Conservation (phyloP, 1,140 invertebrate genomes). For the Drosophila insularis region DNA sequence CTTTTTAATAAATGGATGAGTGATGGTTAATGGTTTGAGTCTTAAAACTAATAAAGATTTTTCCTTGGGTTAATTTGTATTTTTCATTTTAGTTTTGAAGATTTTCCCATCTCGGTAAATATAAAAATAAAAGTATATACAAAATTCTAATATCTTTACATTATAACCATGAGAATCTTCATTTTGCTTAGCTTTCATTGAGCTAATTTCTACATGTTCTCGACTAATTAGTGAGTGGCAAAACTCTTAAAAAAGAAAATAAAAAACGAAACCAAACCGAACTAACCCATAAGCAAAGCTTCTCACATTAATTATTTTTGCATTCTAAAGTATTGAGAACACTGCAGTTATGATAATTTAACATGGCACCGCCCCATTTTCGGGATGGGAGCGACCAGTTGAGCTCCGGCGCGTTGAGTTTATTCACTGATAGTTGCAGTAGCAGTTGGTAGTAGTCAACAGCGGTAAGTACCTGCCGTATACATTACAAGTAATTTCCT, state of each 20-base stretch:
- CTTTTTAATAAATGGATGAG: too few species aligned
- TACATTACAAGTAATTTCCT: conserved; percentile 77
- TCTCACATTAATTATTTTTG: conserved; percentile 79
- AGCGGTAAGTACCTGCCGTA: conserved; percentile 63
- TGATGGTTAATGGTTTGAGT: too few species aligned
- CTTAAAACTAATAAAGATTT: too few species aligned
- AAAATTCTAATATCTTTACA: too few species aligned
- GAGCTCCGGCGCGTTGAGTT: background rate
- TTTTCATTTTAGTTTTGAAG: background rate
- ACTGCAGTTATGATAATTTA: conserved; percentile 71
- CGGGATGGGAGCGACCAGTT: conserved; percentile 5
- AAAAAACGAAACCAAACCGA: conserved; percentile 23
- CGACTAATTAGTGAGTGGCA: conserved; percentile 56
- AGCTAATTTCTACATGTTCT: conserved; percentile 52
- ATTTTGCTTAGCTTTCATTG: conserved; percentile 64
- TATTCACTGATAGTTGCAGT: background rate
- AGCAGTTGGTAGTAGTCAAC: conserved; percentile 29
- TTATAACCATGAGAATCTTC: conserved; percentile 54
- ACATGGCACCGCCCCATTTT: conserved; percentile 10
- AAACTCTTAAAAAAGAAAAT: conserved; percentile 20
- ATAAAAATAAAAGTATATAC: too few species aligned
- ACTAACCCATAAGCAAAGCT: conserved; percentile 34
- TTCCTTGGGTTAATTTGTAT: background rate
- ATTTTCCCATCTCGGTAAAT: too few species aligned
- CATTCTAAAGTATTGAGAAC: conserved; percentile 70